These are phyloP conservation scores for Columba janthina DNA, from an alignment of 2,113 vertebrate species.

Conservation along the genomic window DNA sequence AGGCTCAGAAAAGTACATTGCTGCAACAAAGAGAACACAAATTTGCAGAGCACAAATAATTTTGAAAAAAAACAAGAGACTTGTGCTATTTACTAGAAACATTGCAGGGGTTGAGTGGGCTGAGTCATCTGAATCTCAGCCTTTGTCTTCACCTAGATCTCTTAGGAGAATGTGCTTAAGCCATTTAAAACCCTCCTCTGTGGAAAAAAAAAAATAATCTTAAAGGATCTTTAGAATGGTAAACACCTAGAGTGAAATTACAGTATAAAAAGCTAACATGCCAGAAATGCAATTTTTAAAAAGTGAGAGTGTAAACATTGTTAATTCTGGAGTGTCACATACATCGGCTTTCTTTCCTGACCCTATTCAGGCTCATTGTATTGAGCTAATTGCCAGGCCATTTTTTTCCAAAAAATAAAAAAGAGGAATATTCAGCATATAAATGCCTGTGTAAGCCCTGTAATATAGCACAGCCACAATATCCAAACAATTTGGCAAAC, in stretches of 20 bases:
- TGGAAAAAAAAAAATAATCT: neutral
- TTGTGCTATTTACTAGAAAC: neutral
- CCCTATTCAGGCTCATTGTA: neutral
- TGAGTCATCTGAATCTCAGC: neutral
- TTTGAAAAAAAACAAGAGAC: neutral
- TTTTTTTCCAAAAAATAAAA: neutral
- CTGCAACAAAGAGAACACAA: constrained; percentile 14
- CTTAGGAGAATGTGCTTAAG: neutral
- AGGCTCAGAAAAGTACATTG: neutral
- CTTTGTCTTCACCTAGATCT: neutral
- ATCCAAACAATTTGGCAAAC: constrained; percentile 34
- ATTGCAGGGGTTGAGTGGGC: neutral
- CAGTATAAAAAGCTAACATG: neutral
- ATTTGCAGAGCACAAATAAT: constrained; percentile 25
- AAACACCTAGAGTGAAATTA: neutral
- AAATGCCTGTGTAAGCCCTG: neutral
- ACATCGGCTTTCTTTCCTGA: neutral
- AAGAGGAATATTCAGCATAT: neutral
- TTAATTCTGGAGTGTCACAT: neutral
- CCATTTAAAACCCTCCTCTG: neutral
- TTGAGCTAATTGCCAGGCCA: neutral
- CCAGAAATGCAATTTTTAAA: neutral
- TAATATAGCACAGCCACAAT: constrained; percentile 15
- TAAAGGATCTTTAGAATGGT: neutral
- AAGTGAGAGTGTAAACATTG: neutral